These are phyloP conservation scores for Cyprinodon diabolis DNA, from an alignment of 2,797 vertebrate species.

Conservation along the genomic window DNA sequence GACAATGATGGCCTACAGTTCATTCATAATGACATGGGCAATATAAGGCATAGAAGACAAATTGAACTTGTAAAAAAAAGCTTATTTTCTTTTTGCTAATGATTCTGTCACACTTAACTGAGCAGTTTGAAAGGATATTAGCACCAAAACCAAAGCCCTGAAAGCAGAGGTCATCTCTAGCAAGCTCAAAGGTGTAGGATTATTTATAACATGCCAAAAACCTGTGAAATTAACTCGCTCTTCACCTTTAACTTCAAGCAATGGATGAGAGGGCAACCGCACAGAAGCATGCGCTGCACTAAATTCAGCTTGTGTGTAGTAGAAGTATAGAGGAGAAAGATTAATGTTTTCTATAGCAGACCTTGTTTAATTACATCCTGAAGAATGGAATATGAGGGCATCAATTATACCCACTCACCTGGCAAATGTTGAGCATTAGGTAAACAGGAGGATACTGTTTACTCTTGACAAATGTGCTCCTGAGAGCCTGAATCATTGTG, in stretches of 20 bases:
- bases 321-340: conserved; percentile 32
- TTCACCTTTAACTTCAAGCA: conserved; percentile 49
- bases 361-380: conserved; percentile 68
- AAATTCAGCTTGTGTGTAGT: conserved; percentile 5
- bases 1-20: conserved; percentile 29
- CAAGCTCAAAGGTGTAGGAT: conserved; percentile 7
- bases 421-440: conserved; percentile 58
- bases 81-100: conserved; percentile 60
- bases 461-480: conserved; percentile 67
- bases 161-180: conserved; percentile 27
- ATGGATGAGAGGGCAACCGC: conserved; percentile 11
- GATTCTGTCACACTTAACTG: conserved; percentile 57
- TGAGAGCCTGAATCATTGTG: conserved; percentile 68
- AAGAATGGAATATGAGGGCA: conserved; percentile 64
- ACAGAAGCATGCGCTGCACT: background rate
- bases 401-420: conserved; percentile 70
- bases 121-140: conserved; percentile 53
- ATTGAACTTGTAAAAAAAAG: conserved; percentile 33
- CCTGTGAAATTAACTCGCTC: conserved; percentile 67
- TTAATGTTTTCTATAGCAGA: conserved; percentile 36
- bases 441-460: conserved; percentile 73
- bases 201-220: conserved; percentile 45
- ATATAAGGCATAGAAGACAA: conserved; percentile 21
- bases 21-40: conserved; percentile 28
- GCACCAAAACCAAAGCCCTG: conserved; percentile 12